Percentiles rank a stretch among this genome's conserved stretches.
Conservation (phyloP, 2,113 vertebrate genomes). For the Notarius quadriscutis region DNA sequence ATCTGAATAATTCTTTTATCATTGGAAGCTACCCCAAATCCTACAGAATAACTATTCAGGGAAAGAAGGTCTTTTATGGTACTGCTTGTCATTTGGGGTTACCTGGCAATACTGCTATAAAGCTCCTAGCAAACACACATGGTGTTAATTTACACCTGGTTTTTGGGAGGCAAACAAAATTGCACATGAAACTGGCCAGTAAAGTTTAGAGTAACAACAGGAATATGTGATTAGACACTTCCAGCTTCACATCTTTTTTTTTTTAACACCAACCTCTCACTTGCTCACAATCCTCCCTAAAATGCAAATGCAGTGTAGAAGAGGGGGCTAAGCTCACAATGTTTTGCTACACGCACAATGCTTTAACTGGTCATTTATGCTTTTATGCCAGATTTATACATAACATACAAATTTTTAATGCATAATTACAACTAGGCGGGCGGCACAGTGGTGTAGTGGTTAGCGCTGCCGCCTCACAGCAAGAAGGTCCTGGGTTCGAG, state of each 20-base stretch:
- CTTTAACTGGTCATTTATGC: neutral
- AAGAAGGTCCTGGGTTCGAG: too few species aligned
- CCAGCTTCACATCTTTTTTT: neutral
- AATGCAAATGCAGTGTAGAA: neutral
- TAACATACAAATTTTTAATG: neutral
- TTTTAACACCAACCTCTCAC: neutral
- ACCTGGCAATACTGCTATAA: conserved; percentile 2
- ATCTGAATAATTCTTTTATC: neutral
- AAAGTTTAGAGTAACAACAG: neutral
- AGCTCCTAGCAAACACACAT: neutral
- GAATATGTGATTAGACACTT: neutral
- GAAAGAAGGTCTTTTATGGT: neutral
- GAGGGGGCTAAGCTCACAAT: neutral
- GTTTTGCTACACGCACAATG: neutral
- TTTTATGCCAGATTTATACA: neutral
- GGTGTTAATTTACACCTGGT: neutral
- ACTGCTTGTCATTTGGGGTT: neutral
- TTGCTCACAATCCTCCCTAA: neutral
- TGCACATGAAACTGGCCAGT: neutral
- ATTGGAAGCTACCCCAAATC: too few species aligned
- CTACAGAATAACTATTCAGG: neutral
- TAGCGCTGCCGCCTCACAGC: too few species aligned
- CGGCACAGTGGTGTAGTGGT: too few species aligned
- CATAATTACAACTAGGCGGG: too few species aligned
- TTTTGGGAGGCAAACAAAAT: neutral